Evolutionary conservation across 1,140 invertebrate genomes (phyloP).

Genomic region (Rhynchophorus ferrugineus): DNA sequence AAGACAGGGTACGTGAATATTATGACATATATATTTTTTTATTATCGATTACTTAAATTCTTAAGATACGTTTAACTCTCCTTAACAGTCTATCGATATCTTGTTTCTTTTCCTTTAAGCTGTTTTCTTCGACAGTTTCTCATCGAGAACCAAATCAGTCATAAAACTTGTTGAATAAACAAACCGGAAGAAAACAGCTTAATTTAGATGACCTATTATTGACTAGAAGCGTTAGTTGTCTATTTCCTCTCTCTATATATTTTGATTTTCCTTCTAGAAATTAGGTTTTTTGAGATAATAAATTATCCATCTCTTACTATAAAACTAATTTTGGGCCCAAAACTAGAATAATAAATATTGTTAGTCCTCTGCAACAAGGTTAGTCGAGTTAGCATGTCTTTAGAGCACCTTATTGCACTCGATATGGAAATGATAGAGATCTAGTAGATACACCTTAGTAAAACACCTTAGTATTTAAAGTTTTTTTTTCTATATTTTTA

Average conservation of each 20-base stretch:
- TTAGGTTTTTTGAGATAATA: slow-evolving; percentile 9
- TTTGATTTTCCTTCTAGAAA: slow-evolving; percentile 13
- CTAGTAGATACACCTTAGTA: slow-evolving; percentile 2
- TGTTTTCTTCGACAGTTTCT: not conserved
- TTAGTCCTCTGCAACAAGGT: slow-evolving; percentile 1
- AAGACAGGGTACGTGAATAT: slow-evolving; percentile 39
- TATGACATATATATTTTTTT: slow-evolving; percentile 4
- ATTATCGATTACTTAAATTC: slow-evolving; percentile 8
- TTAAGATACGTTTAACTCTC: slow-evolving; percentile 8
- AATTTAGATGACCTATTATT: slow-evolving; percentile 9
- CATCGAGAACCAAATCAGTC: no score
- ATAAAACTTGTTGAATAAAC: no score
- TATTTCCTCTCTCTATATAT: slow-evolving; percentile 1
- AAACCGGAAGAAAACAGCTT: slow-evolving; percentile 1
- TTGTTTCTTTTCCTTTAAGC: not conserved
- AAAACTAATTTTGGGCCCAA: slow-evolving; percentile 10
- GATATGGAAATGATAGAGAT: no score
- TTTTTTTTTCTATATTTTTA: slow-evolving; percentile 24
- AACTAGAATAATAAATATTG: slow-evolving; percentile 7
- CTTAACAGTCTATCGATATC: not conserved
- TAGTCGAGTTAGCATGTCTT: slow-evolving; percentile 8
- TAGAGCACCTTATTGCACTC: slow-evolving; percentile 1
- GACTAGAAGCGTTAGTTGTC: slow-evolving; percentile 9
- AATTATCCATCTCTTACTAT: no score
- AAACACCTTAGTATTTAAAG: slow-evolving; percentile 6